Conservation (phyloP, 2,888 invertebrate genomes). For the Onthophagus sagittarius region DNA sequence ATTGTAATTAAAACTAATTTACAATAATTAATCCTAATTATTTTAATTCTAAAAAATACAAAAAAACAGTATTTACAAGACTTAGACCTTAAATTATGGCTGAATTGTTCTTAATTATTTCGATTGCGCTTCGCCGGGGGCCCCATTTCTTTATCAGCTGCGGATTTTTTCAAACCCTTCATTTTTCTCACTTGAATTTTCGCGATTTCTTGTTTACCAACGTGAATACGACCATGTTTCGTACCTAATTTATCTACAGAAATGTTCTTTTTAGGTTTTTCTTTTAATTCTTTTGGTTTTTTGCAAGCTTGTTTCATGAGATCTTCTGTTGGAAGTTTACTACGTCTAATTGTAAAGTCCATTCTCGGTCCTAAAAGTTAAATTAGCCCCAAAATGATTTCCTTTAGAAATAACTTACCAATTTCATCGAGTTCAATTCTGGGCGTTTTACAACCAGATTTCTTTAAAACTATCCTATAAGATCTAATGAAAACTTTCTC, state of each 20-base stretch:
- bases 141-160: slow-evolving; percentile 56
- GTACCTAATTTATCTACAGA: slow-evolving; percentile 83
- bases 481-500: slow-evolving; percentile 76
- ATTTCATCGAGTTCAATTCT: slow-evolving; percentile 91
- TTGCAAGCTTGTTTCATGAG: slow-evolving; percentile 79
- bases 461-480: slow-evolving; percentile 79
- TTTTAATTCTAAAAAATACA: too few relatives aligned
- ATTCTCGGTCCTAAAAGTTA: slow-evolving; percentile 70
- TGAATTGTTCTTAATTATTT: not conserved
- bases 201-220: slow-evolving; percentile 82
- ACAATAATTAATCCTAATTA: too few relatives aligned
- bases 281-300: slow-evolving; percentile 73
- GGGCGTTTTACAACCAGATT: slow-evolving; percentile 85
- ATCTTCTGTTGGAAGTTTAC: slow-evolving; percentile 85
- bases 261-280: slow-evolving; percentile 87
- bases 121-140: not conserved
- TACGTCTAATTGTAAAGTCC: slow-evolving; percentile 81
- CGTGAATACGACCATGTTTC: slow-evolving; percentile 86
- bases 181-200: slow-evolving; percentile 87
- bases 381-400: slow-evolving; percentile 6
- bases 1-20: too few relatives aligned
- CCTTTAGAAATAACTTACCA: slow-evolving; percentile 49
- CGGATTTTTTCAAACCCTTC: slow-evolving; percentile 78
- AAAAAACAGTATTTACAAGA: too few relatives aligned
- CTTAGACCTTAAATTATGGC: not conserved